Evolutionary conservation across 2,797 vertebrate genomes (phyloP), one percentile per base, ranked within the genome.

Genomic region (Peromyscus aztecus): DNA sequence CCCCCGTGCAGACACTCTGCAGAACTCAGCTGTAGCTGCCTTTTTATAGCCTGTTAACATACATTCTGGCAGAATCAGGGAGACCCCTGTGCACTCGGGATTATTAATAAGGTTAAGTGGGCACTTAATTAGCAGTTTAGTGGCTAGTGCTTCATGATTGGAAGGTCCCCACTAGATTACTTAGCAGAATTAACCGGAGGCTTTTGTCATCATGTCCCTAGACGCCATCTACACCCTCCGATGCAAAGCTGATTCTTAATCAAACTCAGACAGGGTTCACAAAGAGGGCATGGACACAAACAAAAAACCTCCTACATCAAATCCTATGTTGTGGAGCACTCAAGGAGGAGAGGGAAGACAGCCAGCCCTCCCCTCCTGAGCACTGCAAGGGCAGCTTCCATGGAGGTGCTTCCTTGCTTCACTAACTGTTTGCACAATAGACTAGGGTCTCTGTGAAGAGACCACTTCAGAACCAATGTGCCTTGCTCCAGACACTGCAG

Each of bases 51-150:
- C 69, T 0, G 24, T 97, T 98, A 95, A 61, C 24, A 69, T 40
- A 46, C 46, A 95, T 97, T 94, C 86, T 1, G 1, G 80, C 97
- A 97, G 77, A 96, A 88, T 81, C 96, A 83, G 55, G 97, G 75
- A 95, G 84, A 5, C 86, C 11, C 95, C 96, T 95, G 91, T 91
- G 80, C 91, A 55, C 73, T 98, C 96, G 78, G 49, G 77, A 40
- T 97, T 97, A 98, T 98, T 98, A 98, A 97, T 97, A 97, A 97
- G 93, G 95, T 96, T 98, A 98, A 98, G 82, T 95, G 95, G 91
- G 90, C 96, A 98, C 96, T 98, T 98, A 98, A 90, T 97, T 98
- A 97, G 96, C 92, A 96, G 84, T 98, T 98, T 96, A 97, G 95
- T 95, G 97, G 94, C 95, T 93, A 98, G 91, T 69, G 73, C 67